Evolutionary conservation across 2,113 vertebrate genomes (phyloP).

Genomic region (Dasypus novemcinctus): DNA sequence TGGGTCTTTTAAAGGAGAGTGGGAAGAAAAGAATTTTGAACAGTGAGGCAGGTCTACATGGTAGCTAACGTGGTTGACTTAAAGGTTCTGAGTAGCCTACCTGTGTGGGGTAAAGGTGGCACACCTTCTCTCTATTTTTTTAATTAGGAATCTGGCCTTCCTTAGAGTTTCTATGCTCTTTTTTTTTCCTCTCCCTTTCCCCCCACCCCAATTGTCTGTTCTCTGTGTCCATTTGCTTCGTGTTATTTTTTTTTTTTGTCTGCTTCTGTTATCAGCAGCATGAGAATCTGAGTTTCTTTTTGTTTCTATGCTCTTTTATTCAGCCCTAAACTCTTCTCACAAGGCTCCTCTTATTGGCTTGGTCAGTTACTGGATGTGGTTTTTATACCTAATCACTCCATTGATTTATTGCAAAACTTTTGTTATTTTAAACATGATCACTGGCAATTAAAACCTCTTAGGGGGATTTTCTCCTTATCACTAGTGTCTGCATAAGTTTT

Average conservation of each 20-base stretch:
- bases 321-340: neutral
- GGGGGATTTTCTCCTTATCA: neutral
- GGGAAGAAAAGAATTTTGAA: neutral
- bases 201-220: fast-evolving
- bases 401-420: neutral
- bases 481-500: neutral
- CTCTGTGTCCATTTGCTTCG: too few relatives aligned
- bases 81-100: neutral
- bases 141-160: neutral
- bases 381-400: neutral
- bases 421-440: slow-evolving; percentile 2
- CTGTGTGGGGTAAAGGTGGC: neutral
- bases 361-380: neutral
- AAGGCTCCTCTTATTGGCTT: neutral
- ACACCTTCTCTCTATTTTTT: neutral
- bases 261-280: too few relatives aligned
- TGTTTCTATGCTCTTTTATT: neutral
- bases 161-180: neutral
- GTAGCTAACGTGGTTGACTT: neutral
- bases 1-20: neutral
- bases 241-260: too few relatives aligned
- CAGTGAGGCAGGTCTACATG: neutral
- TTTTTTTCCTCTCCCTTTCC: neutral
- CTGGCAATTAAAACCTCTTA: neutral
- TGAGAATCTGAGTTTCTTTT: too few relatives aligned